These are phyloP conservation scores for Brachyistius frenatus DNA, from an alignment of 2,113 vertebrate species.

Conservation along the genomic window DNA sequence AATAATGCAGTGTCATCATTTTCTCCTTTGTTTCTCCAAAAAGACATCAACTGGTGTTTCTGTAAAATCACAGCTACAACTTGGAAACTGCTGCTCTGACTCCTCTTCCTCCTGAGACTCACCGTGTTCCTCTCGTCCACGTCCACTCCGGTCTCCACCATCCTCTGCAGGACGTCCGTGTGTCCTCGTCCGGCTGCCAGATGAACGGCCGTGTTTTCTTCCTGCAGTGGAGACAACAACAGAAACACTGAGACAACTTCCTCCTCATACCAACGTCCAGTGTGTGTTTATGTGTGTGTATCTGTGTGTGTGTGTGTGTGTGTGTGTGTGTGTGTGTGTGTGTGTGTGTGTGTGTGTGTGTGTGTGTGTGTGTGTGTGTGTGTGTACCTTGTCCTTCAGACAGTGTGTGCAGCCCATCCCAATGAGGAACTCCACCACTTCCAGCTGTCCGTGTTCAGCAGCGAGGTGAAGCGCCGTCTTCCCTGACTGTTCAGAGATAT, in stretches of 20 bases:
- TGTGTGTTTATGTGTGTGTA: neutral
- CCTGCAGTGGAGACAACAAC: constrained; percentile 74
- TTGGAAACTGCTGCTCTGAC: too few relatives aligned
- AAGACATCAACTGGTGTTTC: too few relatives aligned
- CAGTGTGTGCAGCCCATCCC: constrained; percentile 85
- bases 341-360: too few relatives aligned
- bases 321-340: too few relatives aligned
- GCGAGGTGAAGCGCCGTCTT: constrained; percentile 90
- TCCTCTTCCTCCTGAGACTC: constrained; percentile 62
- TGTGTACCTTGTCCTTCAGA: constrained; percentile 89
- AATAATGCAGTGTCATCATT: too few relatives aligned
- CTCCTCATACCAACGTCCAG: too few relatives aligned
- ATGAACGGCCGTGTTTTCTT: constrained; percentile 89
- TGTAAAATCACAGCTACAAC: too few relatives aligned
- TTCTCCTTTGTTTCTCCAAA: too few relatives aligned
- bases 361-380: constrained; percentile 5
- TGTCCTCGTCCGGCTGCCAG: constrained; percentile 87
- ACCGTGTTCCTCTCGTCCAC: constrained; percentile 87
- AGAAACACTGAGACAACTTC: neutral
- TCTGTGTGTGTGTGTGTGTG: neutral
- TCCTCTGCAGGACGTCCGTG: constrained; percentile 82
- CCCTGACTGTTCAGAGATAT: constrained; percentile 76
- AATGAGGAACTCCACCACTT: constrained; percentile 89
- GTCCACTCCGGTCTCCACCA: constrained; percentile 83
- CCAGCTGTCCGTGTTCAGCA: constrained; percentile 85